Percentiles rank a stretch among this genome's conserved stretches.
phyloP scores from a whole-genome alignment of 2,113 vertebrate species.

The Pantherophis guttatus region DNA sequence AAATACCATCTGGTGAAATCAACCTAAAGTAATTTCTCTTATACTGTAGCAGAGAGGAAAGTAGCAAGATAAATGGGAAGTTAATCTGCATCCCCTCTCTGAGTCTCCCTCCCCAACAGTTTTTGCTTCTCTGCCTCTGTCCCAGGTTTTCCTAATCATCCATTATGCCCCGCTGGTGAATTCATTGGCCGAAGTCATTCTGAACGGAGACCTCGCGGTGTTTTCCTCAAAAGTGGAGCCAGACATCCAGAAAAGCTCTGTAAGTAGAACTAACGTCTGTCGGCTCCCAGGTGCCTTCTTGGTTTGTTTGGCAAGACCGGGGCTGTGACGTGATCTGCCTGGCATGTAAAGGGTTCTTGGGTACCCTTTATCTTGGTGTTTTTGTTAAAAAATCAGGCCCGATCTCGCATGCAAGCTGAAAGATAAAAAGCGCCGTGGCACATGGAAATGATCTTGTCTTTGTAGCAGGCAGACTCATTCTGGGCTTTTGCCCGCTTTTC shows the following conservation, averaged over 20 bases:
- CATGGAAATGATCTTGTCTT: constrained; percentile 1
- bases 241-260: constrained; percentile 80
- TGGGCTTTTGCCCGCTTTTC: not conserved
- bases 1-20: not conserved
- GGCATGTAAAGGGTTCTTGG: not conserved
- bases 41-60: not conserved
- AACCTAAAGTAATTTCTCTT: not conserved
- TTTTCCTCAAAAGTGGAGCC: constrained; percentile 79
- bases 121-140: constrained; percentile 4
- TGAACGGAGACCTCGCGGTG: constrained; percentile 91
- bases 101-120: not conserved
- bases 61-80: not conserved
- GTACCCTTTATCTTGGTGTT: not conserved
- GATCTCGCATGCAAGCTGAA: not conserved
- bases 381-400: not conserved
- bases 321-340: not conserved
- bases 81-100: not conserved
- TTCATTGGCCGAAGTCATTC: constrained; percentile 89
- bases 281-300: too few species aligned
- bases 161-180: constrained; percentile 93
- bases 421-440: not conserved
- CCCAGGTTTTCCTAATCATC: constrained; percentile 95
- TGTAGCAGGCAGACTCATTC: accelerated
- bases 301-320: not conserved
- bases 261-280: constrained; percentile 66